Base-by-base conservation (phyloP, 35 echinoderm and acorn worm genomes). In the Stichopus chloronotus region DNA sequence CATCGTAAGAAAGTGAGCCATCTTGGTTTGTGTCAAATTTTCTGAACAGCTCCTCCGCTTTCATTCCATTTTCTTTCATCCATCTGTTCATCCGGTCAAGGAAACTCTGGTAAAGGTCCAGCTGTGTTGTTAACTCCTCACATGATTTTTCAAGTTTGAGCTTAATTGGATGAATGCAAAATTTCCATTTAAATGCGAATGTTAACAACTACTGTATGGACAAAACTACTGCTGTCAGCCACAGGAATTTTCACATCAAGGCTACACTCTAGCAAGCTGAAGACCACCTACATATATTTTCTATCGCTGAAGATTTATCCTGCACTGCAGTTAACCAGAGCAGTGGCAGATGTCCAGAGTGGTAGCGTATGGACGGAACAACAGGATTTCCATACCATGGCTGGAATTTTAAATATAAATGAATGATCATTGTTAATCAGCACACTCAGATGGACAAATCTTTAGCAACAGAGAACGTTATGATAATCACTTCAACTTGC, bases 1-100 rank as follows among this genome's bases (percentile, higher is more conserved):
- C 97, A 92, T 99, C 95, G 87, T 94, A 99, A 16, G 91, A 92
- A 53, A 98, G 88, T 16, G 96, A 61, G 7, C 95, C 95, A 94
- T 99, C 97, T 56, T 93, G 93, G 77, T 98, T 93, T 21, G 71
- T 92, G 68, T 99, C 97, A 94, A 94, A 99, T 55, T 93, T 96
- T 52, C 94, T 92, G 88, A 94, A 99, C 52, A 99, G 92, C 77
- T 99, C 95, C 72, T 93, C 90, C 58, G 95, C 95, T 71, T 95
- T 94, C 5, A 92, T 87, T 13, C 88, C 90, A 72, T 99, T 95
- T 13, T 71, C 24, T 12, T 56, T 65, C 20, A 99, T 59, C 97
- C 97, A 99, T 92, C 95, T 88, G 25, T 99, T 92, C 88, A 99
- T 99, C 16, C 97, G 92, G 60, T 96, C 97, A 20, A 99, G 59